A percentile compares a stretch with the other conserved stretches of the same genome.
phyloP scores from a whole-genome alignment of 2,888 invertebrate species.

The Cheilosia impressa region DNA sequence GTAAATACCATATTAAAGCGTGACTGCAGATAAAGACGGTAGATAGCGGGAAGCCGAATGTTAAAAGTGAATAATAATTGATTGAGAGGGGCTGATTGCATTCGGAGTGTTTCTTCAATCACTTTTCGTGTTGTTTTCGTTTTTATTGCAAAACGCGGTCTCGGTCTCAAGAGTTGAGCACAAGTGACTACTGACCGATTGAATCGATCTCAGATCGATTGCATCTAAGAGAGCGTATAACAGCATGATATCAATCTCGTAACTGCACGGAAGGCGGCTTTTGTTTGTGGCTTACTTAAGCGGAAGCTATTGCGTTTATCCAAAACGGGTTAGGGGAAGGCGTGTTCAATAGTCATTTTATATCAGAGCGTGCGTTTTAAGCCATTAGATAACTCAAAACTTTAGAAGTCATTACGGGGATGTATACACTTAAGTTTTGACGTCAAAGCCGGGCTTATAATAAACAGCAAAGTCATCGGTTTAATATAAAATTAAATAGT shows the following conservation, averaged over 20 bases:
- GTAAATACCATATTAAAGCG: conserved; percentile 35
- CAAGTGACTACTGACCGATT: background rate
- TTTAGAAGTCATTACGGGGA: background rate
- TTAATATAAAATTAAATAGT: background rate
- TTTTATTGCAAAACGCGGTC: conserved; percentile 15
- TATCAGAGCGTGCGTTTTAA: background rate
- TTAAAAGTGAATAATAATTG: conserved; percentile 35
- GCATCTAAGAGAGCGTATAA: conserved; percentile 22
- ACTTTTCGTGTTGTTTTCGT: background rate
- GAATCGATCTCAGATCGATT: conserved; percentile 21
- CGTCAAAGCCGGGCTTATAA: background rate
- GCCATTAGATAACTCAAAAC: background rate
- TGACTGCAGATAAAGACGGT: conserved; percentile 27
- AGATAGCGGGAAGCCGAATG: conserved; percentile 10
- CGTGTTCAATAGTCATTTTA: background rate
- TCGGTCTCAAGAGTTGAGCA: conserved; percentile 12
- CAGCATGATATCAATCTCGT: background rate
- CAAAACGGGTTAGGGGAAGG: background rate
- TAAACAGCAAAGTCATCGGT: background rate
- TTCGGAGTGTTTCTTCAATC: background rate
- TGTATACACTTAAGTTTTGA: background rate
- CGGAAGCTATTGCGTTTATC: background rate
- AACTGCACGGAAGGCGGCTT: background rate
- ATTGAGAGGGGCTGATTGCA: background rate
- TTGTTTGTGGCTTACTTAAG: conserved; percentile 9